Evolutionary conservation across 2,888 invertebrate genomes (phyloP), one percentile per base, ranked within the genome.

Genomic region (Apamea epomidion): DNA sequence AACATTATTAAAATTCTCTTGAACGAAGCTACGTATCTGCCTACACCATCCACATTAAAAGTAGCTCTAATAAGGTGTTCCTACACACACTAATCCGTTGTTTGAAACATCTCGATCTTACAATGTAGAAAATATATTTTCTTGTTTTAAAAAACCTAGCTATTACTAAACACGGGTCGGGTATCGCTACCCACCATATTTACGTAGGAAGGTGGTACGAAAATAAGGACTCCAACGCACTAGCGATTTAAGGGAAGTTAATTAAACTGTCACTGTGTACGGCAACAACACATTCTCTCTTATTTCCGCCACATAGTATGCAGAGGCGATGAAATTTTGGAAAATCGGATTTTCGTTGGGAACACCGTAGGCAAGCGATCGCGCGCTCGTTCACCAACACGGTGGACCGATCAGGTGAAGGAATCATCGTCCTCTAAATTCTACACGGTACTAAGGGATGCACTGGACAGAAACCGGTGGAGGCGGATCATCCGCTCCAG

Each of bases 91-190:
- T n/a, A 8, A 45, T 0, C 7, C 29, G 25, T 60, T 10, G 37
- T 37, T 48, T 21, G 21, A 70, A 58, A 7, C 3, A 12, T 48
- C 14, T 25, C 12, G 5, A 7, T 10, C 29, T 32, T 32, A 54
- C 29, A 21, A 48, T 1, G 6, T 37, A 29, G 37, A 74, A 45
- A 65, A 48, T 29, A 51, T 60, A 76, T 71, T 60, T 81, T 65
- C 21, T 65, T 16, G 7, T 60, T 48, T 67, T 29, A 21, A 68
- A 60, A 12, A 60, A n/a, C 16, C 29, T 67, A 18, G 10, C 16
- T 21, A 67, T 21, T 64, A 71, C 58, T 29, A 4, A 51, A 79
- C n/a, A 16, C 5, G 8, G 29, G 37, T 79, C 16, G 37, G 14
- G 29, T 80, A 68, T 68, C 54, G 25, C 32, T 16, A 29, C 73